Evolutionary conservation across 2,797 vertebrate species (phyloP).

Genomic region (Sebastes itinus): DNA sequence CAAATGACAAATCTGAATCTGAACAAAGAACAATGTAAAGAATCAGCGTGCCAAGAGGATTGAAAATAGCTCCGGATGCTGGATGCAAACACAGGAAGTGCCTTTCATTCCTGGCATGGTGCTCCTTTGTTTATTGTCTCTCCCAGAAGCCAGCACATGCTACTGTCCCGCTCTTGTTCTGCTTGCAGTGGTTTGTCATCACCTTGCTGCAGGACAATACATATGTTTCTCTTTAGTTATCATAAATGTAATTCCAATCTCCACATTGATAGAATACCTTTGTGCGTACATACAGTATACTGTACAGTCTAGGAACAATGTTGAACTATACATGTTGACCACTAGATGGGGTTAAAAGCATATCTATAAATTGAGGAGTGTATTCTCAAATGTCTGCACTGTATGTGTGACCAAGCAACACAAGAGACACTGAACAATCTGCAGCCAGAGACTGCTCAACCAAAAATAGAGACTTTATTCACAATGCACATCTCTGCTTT

Average conservation of each 20-base stretch:
- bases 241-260: neutral
- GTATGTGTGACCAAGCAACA: too few relatives aligned
- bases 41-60: neutral
- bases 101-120: neutral
- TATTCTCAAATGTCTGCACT: too few relatives aligned
- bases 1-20: conserved; percentile 30
- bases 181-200: neutral
- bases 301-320: neutral
- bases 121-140: conserved; percentile 35
- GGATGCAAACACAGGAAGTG: conserved; percentile 38
- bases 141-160: neutral
- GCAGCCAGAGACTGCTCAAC: too few relatives aligned
- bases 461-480: too few relatives aligned
- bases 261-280: neutral
- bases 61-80: conserved; percentile 41
- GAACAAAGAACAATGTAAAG: conserved; percentile 48
- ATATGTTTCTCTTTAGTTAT: too few relatives aligned
- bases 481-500: too few relatives aligned
- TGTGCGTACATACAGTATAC: too few relatives aligned
- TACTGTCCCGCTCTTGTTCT: neutral
- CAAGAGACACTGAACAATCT: too few relatives aligned
- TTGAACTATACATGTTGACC: neutral
- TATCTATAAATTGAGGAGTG: neutral
- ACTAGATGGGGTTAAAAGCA: neutral
- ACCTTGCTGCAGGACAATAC: neutral